Evolutionary conservation across 1,140 invertebrate species (phyloP), one percentile per base, ranked within the genome.

Genomic region (Drosophila parvula): DNA sequence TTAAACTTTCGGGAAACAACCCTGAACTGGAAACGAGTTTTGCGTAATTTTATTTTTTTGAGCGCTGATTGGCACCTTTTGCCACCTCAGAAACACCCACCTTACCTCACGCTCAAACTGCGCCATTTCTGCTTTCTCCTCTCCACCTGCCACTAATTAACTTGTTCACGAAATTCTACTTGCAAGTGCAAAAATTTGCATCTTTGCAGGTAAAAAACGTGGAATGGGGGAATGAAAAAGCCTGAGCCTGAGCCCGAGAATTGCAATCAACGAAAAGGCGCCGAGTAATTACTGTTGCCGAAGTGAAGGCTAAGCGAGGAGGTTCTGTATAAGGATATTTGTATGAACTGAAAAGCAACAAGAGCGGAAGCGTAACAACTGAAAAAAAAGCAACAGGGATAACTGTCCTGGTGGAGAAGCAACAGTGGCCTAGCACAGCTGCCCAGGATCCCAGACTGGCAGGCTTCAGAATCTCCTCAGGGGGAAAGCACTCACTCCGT

Each of bases 231-330:
- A 30, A 34, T 16, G n/a, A 36, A 38, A 41, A 22, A 22, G 22
- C 22, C 22, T 22, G 11, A 16, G 28, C 28, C 32, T 8, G 12
- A 40, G 34, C 14, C 32, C 50, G 16, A 32, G 43, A 41, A 34
- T 41, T 53, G 61, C 76, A 82, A 83, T 82, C 75, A 82, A 70
- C 59, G 53, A 48, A 81, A 64, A 81, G 74, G 65, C 74, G 64
- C 58, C 73, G 68, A 78, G 64, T 86, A 85, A 81, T 85, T 85
- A 78, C 57, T 34, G 53, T 48, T 79, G 61, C 34, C 36, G 22
- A 44, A 40, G 50, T 18, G 18, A 41, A 57, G 57, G 18, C 27
- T n/a, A 28, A 51, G 50, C 3, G 22, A 22, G 16, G 27, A 36
- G 30, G 50, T 53, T 16, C 32, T 41, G 30, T 5, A 38, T 32